A percentile compares a stretch with the other conserved stretches of the same genome.
Evolutionary conservation across 2,113 vertebrate genomes (phyloP).

Genomic region (Mobula hypostoma): DNA sequence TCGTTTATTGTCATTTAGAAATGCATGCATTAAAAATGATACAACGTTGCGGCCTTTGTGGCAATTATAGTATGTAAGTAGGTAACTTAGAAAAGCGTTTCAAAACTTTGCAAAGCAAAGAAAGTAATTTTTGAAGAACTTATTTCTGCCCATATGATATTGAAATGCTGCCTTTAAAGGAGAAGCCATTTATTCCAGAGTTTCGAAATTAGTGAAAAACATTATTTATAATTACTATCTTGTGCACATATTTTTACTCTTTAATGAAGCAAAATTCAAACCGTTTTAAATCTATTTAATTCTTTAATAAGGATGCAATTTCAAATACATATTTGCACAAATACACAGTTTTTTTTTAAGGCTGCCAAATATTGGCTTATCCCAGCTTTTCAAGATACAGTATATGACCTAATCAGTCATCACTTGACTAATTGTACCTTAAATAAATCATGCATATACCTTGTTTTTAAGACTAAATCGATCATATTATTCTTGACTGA

Average conservation of each 20-base stretch:
- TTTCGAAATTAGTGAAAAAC: neutral
- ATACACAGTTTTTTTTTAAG: neutral
- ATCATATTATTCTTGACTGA: neutral
- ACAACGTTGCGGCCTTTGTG: constrained; percentile 79
- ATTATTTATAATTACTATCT: neutral
- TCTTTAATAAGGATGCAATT: neutral
- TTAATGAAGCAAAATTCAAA: neutral
- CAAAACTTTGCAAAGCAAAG: neutral
- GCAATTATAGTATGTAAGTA: constrained; percentile 87
- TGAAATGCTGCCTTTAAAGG: neutral
- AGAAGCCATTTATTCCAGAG: neutral
- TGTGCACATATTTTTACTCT: neutral
- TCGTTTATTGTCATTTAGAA: too few species aligned
- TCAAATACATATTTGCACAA: neutral
- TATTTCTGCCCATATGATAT: neutral
- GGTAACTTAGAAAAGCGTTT: constrained; percentile 46
- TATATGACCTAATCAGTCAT: neutral
- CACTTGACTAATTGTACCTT: neutral
- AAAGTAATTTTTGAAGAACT: neutral
- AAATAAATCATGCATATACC: neutral
- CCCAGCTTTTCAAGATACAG: neutral
- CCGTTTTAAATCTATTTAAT: neutral
- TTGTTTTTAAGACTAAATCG: neutral
- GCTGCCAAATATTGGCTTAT: neutral
- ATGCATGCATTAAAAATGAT: too few species aligned